phyloP scores from a whole-genome alignment of 2,888 invertebrate genomes.

The Lysandra coridon region DNA sequence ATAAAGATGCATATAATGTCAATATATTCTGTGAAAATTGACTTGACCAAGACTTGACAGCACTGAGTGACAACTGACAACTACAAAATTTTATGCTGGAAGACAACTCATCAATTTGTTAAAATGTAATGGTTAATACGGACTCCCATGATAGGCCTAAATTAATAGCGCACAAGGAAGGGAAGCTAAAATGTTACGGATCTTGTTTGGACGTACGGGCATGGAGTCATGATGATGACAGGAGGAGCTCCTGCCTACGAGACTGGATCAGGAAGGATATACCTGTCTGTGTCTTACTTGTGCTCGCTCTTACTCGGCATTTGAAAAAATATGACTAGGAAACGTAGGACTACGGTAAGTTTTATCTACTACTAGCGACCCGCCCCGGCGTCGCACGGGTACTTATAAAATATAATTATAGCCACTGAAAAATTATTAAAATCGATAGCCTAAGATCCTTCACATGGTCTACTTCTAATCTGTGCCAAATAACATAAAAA shows the following conservation, averaged over 20 bases:
- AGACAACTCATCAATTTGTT: constrained; percentile 29
- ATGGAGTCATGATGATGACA: constrained; percentile 73
- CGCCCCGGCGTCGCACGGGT: too few species aligned
- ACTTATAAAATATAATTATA: too few species aligned
- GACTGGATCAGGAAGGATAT: constrained; percentile 72
- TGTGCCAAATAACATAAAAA: too few species aligned
- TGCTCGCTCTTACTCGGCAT: constrained; percentile 50
- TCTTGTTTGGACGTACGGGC: constrained; percentile 78
- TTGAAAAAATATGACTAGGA: constrained; percentile 59
- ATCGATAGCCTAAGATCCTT: too few species aligned
- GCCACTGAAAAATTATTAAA: too few species aligned
- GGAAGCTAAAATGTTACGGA: constrained; percentile 75
- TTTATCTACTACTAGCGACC: not conserved
- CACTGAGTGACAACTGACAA: not conserved
- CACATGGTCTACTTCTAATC: too few species aligned
- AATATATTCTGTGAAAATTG: too few species aligned
- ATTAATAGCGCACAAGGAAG: constrained; percentile 72
- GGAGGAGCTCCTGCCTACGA: constrained; percentile 58
- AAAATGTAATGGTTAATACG: constrained; percentile 59
- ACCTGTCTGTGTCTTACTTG: constrained; percentile 60
- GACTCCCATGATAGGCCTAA: constrained; percentile 43
- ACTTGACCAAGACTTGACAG: too few species aligned
- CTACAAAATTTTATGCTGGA: constrained; percentile 10
- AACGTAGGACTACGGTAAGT: constrained; percentile 55
- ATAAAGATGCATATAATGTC: too few species aligned